Conservation (phyloP, 2,888 invertebrate species). For the Diachrysia chrysitis region DNA sequence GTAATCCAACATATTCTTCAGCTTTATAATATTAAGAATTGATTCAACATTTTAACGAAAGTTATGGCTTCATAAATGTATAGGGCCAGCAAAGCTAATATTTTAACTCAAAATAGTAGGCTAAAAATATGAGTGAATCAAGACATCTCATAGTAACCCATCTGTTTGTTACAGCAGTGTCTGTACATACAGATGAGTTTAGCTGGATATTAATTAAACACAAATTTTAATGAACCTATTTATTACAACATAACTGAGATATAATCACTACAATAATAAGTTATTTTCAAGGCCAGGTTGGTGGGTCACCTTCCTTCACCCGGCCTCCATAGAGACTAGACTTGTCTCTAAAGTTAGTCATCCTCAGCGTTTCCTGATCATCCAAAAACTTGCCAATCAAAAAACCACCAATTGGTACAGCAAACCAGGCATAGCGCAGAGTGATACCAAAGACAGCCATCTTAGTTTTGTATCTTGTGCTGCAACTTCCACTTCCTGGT, state of each 20-base stretch:
- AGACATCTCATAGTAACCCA: too few relatives aligned
- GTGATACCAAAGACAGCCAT: conserved; percentile 90
- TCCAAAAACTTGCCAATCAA: conserved; percentile 91
- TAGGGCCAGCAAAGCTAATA: too few relatives aligned
- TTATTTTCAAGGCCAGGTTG: conserved; percentile 92
- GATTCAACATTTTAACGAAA: too few relatives aligned
- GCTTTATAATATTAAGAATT: too few relatives aligned
- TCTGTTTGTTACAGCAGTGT: too few relatives aligned
- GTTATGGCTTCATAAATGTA: too few relatives aligned
- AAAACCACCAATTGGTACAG: conserved; percentile 89
- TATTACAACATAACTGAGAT: conserved; percentile 46
- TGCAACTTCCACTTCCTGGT: conserved; percentile 92
- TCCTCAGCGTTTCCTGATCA: conserved; percentile 91
- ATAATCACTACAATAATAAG: conserved; percentile 30
- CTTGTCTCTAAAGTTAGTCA: conserved; percentile 93
- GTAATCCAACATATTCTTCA: too few relatives aligned
- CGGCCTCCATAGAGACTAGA: conserved; percentile 93
- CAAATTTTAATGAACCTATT: conserved; percentile 42
- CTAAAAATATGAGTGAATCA: too few relatives aligned
- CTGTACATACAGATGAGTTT: too few relatives aligned
- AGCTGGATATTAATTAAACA: conserved; percentile 11
- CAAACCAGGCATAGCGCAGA: conserved; percentile 82
- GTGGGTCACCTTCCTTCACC: conserved; percentile 91
- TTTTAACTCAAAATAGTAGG: too few relatives aligned
- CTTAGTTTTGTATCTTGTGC: conserved; percentile 69